Evolutionary conservation across 2,113 vertebrate species (phyloP), one percentile per base, ranked within the genome.

Genomic region (Corvus hawaiiensis): DNA sequence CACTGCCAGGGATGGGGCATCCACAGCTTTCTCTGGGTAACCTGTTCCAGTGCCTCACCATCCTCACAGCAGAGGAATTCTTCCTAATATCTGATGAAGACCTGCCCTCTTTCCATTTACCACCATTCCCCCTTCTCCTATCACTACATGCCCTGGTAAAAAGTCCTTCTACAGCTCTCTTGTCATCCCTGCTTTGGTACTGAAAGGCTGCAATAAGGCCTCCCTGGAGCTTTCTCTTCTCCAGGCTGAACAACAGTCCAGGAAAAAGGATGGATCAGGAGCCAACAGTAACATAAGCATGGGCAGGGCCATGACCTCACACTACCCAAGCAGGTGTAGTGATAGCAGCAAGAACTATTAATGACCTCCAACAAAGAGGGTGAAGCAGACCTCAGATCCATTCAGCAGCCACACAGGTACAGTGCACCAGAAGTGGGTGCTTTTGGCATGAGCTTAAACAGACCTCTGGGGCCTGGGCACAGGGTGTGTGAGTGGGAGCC

Each of bases 381-480:
- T 59, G 9, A 43, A 86, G 48, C 35, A 64, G 28, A 11, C 11
- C 30, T 64, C 37, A 41, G 7, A 32, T 6, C 23, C 28, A 43
- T 10, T 16, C 32, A 48, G 33, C 7, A 55, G 5, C 52, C 27
- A 20, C n/a, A 49, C 32, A 89, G 1, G 10, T 22, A 16, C 21
- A 30, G 21, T 14, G n/a, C 8, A 68, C 10, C 23, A 55, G 19
- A 72, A 43, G 8, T 2, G 0, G 2, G 5, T 33, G 15, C 32
- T 39, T 72, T 58, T 46, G 39, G 33, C 11, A 39, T 46, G 35
- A 68, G 13, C 20, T 87, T 37, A 64, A 81, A 51, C 5, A 86
- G 43, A 30, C 12, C 12, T 46, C 58, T 9, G 11, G 41, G 24
- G 30, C 23, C 3, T 23, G 24, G 21, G 21, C 3, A 16, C 24